These are phyloP conservation scores for Eueremaeus valkanovi DNA, from an alignment of 2,888 invertebrate species.

Conservation along the genomic window DNA sequence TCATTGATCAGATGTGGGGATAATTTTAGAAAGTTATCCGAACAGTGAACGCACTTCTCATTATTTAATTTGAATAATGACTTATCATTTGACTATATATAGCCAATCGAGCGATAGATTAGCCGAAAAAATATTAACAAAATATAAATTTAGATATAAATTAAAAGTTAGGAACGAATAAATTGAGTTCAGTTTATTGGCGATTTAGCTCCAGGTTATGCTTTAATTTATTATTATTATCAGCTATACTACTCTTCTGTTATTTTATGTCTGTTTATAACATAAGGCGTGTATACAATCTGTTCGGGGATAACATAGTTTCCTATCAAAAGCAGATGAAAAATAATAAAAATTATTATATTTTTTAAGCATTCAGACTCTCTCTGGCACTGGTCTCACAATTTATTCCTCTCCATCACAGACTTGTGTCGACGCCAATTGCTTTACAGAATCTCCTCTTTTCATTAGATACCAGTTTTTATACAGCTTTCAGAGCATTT, in stretches of 20 bases:
- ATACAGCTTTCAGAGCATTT: background rate
- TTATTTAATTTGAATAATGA: background rate
- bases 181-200: conserved; percentile 27
- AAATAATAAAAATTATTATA: background rate
- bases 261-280: background rate
- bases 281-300: conserved; percentile 20
- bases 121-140: background rate
- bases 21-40: background rate
- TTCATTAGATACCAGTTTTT: background rate
- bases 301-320: conserved; percentile 18
- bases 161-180: background rate
- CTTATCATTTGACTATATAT: background rate
- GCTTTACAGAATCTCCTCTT: background rate
- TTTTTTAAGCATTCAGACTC: background rate
- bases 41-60: background rate
- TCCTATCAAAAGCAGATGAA: conserved; percentile 23
- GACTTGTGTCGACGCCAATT: background rate
- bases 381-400: background rate
- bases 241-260: background rate
- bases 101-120: background rate
- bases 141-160: background rate
- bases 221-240: conserved; percentile 26
- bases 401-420: background rate
- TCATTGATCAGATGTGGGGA: background rate
- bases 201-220: background rate